These are phyloP conservation scores for Glaucidium brasilianum DNA, from an alignment of 2,113 vertebrate genomes.

Conservation along the genomic window DNA sequence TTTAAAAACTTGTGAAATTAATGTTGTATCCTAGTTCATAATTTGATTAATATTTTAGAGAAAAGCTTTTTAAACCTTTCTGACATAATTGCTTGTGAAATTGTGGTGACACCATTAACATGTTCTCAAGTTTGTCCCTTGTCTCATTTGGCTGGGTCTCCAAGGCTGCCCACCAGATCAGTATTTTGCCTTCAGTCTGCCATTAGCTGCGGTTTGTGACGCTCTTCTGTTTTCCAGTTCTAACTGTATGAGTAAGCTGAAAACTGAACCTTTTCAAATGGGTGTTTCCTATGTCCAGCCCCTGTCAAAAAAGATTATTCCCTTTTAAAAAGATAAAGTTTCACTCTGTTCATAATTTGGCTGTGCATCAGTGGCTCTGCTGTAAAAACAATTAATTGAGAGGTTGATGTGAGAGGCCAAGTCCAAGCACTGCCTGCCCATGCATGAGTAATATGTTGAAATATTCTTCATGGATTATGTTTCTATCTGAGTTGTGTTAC, in stretches of 20 bases:
- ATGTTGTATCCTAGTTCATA: not conserved
- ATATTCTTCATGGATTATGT: not conserved
- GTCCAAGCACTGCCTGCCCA: rapidly evolving
- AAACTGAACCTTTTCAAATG: not conserved
- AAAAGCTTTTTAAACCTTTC: not conserved
- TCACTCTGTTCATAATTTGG: not conserved
- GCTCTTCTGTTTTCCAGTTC: not conserved
- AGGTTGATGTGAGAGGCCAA: not conserved
- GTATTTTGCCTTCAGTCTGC: not conserved
- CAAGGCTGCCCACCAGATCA: not conserved
- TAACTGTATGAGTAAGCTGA: not conserved
- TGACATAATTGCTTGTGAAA: not conserved
- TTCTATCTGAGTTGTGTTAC: not conserved
- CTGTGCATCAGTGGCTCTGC: not conserved
- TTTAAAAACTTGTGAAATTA: not conserved
- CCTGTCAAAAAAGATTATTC: not conserved
- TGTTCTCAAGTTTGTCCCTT: not conserved
- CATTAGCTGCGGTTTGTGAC: rapidly evolving
- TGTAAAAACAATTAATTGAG: not conserved
- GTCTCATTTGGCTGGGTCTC: not conserved
- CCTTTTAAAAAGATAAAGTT: not conserved
- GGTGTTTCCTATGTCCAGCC: not conserved
- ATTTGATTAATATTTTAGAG: not conserved
- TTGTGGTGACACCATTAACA: rapidly evolving
- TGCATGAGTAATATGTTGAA: not conserved